Evolutionary conservation across 23 tunicate species (phyloP), one percentile per base, ranked within the genome.

Genomic region (Diplosoma virens): DNA sequence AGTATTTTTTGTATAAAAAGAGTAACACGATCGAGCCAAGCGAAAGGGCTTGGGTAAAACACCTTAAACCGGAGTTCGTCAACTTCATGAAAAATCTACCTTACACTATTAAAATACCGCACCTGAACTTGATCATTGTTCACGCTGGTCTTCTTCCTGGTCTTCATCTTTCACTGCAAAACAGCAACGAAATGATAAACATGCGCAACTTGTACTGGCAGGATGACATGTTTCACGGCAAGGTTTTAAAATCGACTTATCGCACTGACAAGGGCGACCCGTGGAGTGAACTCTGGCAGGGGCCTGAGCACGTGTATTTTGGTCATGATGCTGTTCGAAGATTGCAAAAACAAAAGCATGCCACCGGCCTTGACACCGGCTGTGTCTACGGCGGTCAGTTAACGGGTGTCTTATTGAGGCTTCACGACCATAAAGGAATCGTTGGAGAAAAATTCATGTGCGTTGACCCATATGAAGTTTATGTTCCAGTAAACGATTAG

Each of bases 311-410:
- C 37, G 79, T 87, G n/a, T 87, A 87, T 61, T 93, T 93, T 59
- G 98, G 98, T 0, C 98, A 93, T 36, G 98, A 93, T 65, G 94
- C 98, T 0, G 48, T 78, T 1, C 54, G 70, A n/a, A 79, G 74
- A 34, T 59, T 87, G 4, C 98, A 93, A 37, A 9, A 28, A 0
- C 50, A 84, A n/a, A 31, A 32, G 24, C 23, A 82, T 47, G 74
- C 76, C 61, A 89, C 93, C 0, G 98, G 98, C 1, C 71, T 93
- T 18, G 98, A 93, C 47, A 93, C 94, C 6, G 98, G 98, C 25
- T 81, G 93, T 55, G 86, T 93, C 16, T 93, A 93, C 72, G 98
- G 98, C 7, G 88, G 93, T 4, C 69, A 78, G 54, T 59, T 93
- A 22, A 87, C 98, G 30, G 89, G 71, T 7, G 85, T 88, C 24